phyloP scores from a whole-genome alignment of 2,113 vertebrate genomes.

The Toxotes jaculatrix region DNA sequence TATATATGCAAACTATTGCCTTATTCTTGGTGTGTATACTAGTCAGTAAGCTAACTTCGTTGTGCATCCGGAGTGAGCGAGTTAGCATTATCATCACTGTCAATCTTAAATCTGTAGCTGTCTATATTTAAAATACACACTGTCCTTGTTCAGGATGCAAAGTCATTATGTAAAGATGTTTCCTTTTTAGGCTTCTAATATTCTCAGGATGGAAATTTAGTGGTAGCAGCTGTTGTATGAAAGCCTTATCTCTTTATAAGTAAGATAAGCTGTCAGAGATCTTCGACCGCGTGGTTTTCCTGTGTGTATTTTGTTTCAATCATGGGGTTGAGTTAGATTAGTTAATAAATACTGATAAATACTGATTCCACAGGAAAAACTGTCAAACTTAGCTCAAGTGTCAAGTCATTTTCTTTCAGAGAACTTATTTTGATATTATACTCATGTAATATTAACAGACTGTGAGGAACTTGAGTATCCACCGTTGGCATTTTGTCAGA shows the following conservation, averaged over 20 bases:
- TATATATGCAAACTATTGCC: too few relatives aligned
- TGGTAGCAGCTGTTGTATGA: conserved; percentile 16
- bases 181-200: not conserved
- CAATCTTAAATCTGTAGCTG: too few relatives aligned
- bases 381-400: not conserved
- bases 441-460: too few relatives aligned
- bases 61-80: too few relatives aligned
- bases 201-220: not conserved
- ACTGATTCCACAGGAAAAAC: not conserved
- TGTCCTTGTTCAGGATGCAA: conserved; percentile 45
- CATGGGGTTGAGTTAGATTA: not conserved
- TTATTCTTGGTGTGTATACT: too few relatives aligned
- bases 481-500: too few relatives aligned
- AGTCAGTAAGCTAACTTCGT: too few relatives aligned
- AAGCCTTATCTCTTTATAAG: conserved; percentile 32
- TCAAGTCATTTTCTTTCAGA: not conserved
- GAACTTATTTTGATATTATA: not conserved
- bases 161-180: conserved; percentile 39
- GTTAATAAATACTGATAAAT: not conserved
- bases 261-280: conserved; percentile 17
- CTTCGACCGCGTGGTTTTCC: conserved; percentile 6
- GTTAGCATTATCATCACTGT: too few relatives aligned
- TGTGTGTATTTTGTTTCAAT: not conserved
- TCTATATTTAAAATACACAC: not conserved
- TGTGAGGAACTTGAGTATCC: too few relatives aligned